phyloP scores from a whole-genome alignment of 2,113 vertebrate species.

The Chunga burmeisteri region DNA sequence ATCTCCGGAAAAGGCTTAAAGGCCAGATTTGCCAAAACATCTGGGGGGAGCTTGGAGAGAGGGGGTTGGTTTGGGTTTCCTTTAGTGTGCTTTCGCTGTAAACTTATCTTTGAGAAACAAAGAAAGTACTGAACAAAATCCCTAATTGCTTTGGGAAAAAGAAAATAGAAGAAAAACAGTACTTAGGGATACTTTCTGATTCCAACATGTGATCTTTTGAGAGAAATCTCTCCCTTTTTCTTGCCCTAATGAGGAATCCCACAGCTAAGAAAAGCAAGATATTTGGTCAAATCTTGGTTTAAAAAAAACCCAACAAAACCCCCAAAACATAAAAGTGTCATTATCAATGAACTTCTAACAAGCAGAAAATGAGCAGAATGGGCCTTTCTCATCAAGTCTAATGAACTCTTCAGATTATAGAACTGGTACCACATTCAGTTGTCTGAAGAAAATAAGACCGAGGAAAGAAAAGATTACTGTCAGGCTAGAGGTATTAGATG shows the following conservation, averaged over 20 bases:
- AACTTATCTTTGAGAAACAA: not conserved
- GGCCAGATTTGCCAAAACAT: not conserved
- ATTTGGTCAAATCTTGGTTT: not conserved
- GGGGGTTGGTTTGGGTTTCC: not conserved
- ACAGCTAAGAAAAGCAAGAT: not conserved
- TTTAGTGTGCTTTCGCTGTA: not conserved
- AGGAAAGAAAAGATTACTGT: slow-evolving; percentile 9
- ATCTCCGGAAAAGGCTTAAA: not conserved
- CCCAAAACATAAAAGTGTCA: not conserved
- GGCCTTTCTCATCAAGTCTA: not conserved
- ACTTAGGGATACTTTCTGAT: not conserved
- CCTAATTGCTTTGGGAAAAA: not conserved
- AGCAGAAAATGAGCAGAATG: slow-evolving; percentile 26
- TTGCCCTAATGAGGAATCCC: not conserved
- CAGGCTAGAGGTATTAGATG: not conserved
- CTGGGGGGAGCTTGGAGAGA: not conserved
- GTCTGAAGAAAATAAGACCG: not conserved
- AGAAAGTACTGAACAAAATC: not conserved
- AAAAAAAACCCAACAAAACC: not conserved
- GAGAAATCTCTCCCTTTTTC: not conserved
- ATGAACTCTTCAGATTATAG: not conserved
- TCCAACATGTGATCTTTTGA: not conserved
- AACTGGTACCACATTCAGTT: not conserved
- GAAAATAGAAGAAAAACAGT: not conserved
- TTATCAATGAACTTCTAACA: not conserved